Conservation (phyloP, 2,797 vertebrate species). For the Enteromius trimaculatus region DNA sequence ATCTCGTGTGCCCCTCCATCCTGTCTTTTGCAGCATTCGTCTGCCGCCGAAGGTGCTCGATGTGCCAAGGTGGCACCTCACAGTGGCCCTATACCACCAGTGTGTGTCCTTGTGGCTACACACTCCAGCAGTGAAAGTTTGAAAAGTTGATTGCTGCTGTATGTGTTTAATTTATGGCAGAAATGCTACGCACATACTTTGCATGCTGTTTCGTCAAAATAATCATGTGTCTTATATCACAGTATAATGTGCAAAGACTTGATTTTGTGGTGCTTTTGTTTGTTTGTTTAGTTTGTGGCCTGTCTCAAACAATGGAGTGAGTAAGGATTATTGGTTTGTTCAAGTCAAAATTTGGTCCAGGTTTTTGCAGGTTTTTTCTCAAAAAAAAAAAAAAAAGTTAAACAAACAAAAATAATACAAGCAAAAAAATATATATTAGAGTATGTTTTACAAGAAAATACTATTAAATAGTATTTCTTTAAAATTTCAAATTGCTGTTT, state of each 20-base stretch:
- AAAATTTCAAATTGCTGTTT: neutral
- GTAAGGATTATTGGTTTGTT: neutral
- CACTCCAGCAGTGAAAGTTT: constrained; percentile 15
- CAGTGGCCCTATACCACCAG: neutral
- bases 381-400: neutral
- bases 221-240: neutral
- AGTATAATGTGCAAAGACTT: neutral
- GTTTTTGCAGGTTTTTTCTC: too few species aligned
- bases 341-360: neutral
- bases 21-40: constrained; percentile 23
- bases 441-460: neutral
- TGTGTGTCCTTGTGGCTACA: constrained; percentile 41
- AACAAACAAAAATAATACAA: neutral
- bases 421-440: neutral
- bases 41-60: constrained; percentile 15
- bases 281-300: neutral
- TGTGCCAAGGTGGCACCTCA: constrained; percentile 39
- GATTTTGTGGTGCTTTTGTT: neutral
- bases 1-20: neutral
- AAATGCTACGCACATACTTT: neutral
- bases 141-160: neutral
- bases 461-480: neutral
- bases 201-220: neutral
- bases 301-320: neutral
- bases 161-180: constrained; percentile 23